These are phyloP conservation scores for Menidia beryllina DNA, from an alignment of 2,113 vertebrate genomes.

Conservation along the genomic window DNA sequence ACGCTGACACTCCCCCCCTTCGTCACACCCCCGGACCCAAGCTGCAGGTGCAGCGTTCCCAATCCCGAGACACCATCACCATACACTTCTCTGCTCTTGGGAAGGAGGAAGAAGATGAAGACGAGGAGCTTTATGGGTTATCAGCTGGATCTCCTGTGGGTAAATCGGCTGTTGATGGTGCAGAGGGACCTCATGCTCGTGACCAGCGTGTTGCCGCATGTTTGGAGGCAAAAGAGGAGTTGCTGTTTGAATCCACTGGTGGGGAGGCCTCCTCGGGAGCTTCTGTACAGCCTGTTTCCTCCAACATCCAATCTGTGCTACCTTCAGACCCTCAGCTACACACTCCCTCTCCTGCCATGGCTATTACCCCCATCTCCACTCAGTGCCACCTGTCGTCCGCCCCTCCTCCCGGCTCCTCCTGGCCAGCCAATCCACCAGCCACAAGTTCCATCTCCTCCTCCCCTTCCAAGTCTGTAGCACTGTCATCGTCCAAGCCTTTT, in stretches of 20 bases:
- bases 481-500: constrained; percentile 90
- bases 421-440: constrained; percentile 62
- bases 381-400: constrained; percentile 78
- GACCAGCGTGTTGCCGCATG: constrained; percentile 87
- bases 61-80: constrained; percentile 95
- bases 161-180: constrained; percentile 13
- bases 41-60: constrained; percentile 95
- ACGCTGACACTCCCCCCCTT: constrained; percentile 85
- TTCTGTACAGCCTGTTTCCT: constrained; percentile 73
- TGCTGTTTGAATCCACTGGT: constrained; percentile 80
- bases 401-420: constrained; percentile 78
- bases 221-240: constrained; percentile 92
- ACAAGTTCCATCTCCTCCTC: constrained; percentile 81
- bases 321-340: constrained; percentile 60
- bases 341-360: constrained; percentile 80
- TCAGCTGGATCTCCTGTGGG: constrained; percentile 55
- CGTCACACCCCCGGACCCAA: constrained; percentile 88
- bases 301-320: constrained; percentile 57
- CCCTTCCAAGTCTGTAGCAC: constrained; percentile 84
- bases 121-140: constrained; percentile 87
- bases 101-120: constrained; percentile 97
- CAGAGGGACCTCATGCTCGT: constrained; percentile 40
- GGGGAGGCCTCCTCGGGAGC: constrained; percentile 63
- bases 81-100: constrained; percentile 98
- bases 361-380: constrained; percentile 73